These are phyloP conservation scores for Macheiramphus alcinus DNA, from an alignment of 2,113 vertebrate species.

Conservation along the genomic window DNA sequence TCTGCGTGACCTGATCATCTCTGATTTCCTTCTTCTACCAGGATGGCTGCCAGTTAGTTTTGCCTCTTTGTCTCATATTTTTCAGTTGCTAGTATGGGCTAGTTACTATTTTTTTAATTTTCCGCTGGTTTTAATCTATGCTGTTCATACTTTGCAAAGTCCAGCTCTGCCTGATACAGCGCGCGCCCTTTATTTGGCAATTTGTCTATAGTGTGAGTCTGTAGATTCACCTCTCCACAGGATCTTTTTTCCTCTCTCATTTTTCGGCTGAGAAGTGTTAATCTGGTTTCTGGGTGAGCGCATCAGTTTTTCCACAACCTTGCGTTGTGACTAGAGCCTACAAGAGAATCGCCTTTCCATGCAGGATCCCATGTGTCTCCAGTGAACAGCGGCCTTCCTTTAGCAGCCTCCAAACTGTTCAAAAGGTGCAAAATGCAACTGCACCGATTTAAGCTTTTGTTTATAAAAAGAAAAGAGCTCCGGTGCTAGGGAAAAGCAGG, in stretches of 20 bases:
- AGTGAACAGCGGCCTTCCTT: background rate
- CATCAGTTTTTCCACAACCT: background rate
- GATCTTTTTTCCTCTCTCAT: background rate
- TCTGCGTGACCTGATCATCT: background rate
- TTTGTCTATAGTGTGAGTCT: background rate
- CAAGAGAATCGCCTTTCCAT: background rate
- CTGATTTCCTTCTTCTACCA: background rate
- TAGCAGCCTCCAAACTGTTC: background rate
- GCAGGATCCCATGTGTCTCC: background rate
- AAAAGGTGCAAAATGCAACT: background rate
- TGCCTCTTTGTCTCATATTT: background rate
- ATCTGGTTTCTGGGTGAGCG: background rate
- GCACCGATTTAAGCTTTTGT: background rate
- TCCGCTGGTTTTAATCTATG: background rate
- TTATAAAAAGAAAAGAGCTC: background rate
- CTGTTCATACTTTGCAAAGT: background rate
- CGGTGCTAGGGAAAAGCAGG: background rate
- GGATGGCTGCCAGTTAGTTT: background rate
- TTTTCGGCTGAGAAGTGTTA: background rate
- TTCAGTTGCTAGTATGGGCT: background rate
- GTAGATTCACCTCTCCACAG: background rate
- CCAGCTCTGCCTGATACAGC: background rate
- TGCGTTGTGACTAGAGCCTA: background rate
- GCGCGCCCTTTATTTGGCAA: rapidly evolving
- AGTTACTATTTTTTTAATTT: background rate